A percentile compares a stretch with the other conserved stretches of the same genome.
phyloP scores from a whole-genome alignment of 2,888 invertebrate genomes.

The Atethmia centrago region DNA sequence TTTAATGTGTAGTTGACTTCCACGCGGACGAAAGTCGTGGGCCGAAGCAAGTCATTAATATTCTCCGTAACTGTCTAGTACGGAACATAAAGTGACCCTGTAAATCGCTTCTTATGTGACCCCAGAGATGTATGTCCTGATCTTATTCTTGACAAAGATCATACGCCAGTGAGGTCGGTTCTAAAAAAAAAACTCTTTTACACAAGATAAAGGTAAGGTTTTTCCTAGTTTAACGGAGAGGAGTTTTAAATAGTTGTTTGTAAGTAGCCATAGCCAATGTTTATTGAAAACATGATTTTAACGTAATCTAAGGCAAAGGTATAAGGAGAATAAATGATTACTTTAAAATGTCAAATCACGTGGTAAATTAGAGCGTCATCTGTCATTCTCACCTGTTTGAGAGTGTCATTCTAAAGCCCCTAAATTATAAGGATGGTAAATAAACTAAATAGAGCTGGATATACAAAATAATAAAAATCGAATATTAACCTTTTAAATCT shows the following conservation, averaged over 20 bases:
- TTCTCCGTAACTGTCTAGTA: slow-evolving; percentile 1
- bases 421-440: not conserved
- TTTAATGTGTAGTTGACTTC: not conserved
- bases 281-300: too few species aligned
- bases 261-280: too few species aligned
- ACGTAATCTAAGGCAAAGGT: too few species aligned
- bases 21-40: not conserved
- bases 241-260: too few species aligned
- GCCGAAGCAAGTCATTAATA: slow-evolving; percentile 4
- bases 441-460: not conserved
- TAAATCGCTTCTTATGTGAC: slow-evolving; percentile 17
- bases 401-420: not conserved
- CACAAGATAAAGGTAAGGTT: too few species aligned
- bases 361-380: not conserved
- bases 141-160: slow-evolving; percentile 10
- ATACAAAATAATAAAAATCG: not conserved
- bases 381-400: not conserved
- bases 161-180: not conserved
- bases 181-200: not conserved
- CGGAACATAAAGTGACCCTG: not conserved
- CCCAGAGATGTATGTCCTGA: slow-evolving; percentile 3
- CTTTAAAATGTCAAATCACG: too few species aligned
- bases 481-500: slow-evolving; percentile 9
- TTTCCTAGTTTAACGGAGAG: too few species aligned
- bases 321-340: too few species aligned